phyloP scores from a whole-genome alignment of 2,113 vertebrate species.

The Gymnobelideus leadbeateri region DNA sequence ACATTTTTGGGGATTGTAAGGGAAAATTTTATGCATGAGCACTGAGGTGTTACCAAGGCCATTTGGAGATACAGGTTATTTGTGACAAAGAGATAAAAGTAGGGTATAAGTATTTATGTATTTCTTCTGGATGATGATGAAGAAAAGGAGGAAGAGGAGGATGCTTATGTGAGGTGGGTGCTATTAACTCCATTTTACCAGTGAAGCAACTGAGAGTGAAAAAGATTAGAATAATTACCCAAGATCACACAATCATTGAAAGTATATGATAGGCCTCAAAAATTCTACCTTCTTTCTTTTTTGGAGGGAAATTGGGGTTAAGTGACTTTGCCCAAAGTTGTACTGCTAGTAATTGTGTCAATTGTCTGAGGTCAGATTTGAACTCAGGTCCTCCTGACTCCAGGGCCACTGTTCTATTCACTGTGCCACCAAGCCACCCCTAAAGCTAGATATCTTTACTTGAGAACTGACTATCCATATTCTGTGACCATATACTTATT shows the following conservation, averaged over 20 bases:
- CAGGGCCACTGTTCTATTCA: too few relatives aligned
- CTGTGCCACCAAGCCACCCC: too few relatives aligned
- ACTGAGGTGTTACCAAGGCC: not conserved
- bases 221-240: not conserved
- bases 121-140: not conserved
- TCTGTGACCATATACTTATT: too few relatives aligned
- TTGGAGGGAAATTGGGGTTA: too few relatives aligned
- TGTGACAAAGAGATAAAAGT: not conserved
- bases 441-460: too few relatives aligned
- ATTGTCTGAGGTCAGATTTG: too few relatives aligned
- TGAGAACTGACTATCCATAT: too few relatives aligned
- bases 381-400: too few relatives aligned
- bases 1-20: not conserved
- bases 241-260: not conserved
- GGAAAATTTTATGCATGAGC: not conserved
- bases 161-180: not conserved
- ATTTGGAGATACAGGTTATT: not conserved
- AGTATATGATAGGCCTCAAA: not conserved
- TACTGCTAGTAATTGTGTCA: too few relatives aligned
- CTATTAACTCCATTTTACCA: not conserved
- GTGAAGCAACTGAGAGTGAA: not conserved
- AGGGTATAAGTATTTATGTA: not conserved
- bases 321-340: too few relatives aligned
- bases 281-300: not conserved
- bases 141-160: not conserved